Conservation (phyloP, 2,888 invertebrate genomes). For the Copidosoma aretas region DNA sequence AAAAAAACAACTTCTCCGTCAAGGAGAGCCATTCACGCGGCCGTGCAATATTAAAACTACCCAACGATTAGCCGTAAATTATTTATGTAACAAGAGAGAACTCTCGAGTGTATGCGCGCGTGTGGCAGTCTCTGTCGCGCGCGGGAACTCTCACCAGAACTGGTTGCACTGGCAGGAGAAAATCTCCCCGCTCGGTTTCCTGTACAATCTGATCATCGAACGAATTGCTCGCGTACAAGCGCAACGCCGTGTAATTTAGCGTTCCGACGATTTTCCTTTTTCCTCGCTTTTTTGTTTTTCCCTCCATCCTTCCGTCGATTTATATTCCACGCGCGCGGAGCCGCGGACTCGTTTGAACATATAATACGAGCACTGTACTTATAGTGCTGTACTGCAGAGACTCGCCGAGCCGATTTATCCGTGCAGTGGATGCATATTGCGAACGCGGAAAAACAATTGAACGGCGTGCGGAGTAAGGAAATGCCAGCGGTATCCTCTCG, state of each 20-base stretch:
- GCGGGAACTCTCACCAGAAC: conserved; percentile 19
- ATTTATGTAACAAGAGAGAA: conserved; percentile 15
- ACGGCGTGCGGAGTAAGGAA: too few species aligned
- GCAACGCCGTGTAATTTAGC: conserved; percentile 30
- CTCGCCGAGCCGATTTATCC: too few species aligned
- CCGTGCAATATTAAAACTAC: too few species aligned
- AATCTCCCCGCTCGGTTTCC: conserved; percentile 23
- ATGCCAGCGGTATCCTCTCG: too few species aligned
- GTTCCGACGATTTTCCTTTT: conserved; percentile 2
- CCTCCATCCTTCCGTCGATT: neutral
- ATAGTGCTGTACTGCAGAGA: too few species aligned
- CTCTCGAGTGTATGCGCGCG: neutral
- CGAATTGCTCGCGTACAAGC: conserved; percentile 31
- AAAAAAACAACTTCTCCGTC: too few species aligned
- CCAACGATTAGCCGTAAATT: conserved; percentile 6
- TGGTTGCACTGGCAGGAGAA: conserved; percentile 7
- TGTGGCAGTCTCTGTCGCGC: neutral
- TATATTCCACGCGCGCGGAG: neutral
- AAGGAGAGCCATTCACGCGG: too few species aligned
- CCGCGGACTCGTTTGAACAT: too few species aligned
- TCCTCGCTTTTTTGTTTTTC: neutral
- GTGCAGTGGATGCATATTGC: too few species aligned
- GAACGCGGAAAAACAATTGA: too few species aligned
- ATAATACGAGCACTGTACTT: too few species aligned
- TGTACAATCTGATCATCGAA: conserved; percentile 35